Conservation (phyloP, 2,113 vertebrate species). For the Gymnobelideus leadbeateri region DNA sequence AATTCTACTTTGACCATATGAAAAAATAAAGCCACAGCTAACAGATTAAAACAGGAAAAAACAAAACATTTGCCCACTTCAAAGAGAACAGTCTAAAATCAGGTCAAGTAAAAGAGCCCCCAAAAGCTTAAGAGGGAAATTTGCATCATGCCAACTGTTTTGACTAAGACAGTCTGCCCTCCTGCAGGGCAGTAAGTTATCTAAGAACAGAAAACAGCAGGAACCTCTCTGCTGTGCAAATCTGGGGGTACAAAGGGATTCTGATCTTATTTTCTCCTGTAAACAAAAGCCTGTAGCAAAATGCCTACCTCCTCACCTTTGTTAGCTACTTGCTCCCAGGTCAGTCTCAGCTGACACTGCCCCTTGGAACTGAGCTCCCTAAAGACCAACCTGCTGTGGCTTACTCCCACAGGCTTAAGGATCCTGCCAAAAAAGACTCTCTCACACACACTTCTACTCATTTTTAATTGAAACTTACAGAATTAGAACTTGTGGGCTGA, state of each 20-base stretch:
- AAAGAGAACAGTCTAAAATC: constrained; percentile 15
- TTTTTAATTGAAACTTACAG: constrained; percentile 56
- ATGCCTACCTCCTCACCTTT: constrained; percentile 28
- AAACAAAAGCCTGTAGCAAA: neutral
- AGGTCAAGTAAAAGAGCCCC: constrained; percentile 15
- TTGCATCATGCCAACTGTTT: constrained; percentile 21
- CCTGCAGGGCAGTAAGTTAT: constrained; percentile 28
- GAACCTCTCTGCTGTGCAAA: neutral
- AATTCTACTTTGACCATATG: neutral
- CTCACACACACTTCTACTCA: constrained; percentile 42
- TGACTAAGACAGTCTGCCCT: constrained; percentile 34
- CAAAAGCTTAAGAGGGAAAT: neutral
- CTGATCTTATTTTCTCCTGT: constrained; percentile 7
- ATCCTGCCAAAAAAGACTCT: constrained; percentile 36
- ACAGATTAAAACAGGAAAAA: constrained; percentile 30
- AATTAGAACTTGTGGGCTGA: constrained; percentile 56
- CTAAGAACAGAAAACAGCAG: constrained; percentile 42
- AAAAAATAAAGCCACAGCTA: neutral
- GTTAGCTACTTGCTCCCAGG: constrained; percentile 3
- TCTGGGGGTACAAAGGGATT: neutral
- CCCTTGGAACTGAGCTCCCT: neutral
- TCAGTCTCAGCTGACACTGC: neutral
- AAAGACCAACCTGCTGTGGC: neutral
- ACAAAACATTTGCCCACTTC: constrained; percentile 6
- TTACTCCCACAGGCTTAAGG: constrained; percentile 40